These are phyloP conservation scores for Geodia barretti DNA, from an alignment of 37 sponge, comb jelly and placozoan species.

Conservation along the genomic window DNA sequence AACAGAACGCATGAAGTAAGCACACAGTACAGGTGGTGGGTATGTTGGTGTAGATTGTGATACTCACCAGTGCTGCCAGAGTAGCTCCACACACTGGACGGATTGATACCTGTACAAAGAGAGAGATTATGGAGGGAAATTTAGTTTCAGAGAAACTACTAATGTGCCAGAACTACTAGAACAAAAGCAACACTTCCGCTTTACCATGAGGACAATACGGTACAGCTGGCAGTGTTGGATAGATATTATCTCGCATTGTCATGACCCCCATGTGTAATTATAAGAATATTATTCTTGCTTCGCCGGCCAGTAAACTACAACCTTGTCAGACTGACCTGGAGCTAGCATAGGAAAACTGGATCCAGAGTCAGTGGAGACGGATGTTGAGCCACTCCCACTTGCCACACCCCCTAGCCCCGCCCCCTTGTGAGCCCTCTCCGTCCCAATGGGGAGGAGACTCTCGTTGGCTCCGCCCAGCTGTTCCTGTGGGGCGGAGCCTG, in stretches of 20 bases:
- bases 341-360: constrained; percentile 12
- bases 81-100: constrained; percentile 49
- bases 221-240: too few species aligned
- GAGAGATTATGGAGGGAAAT: neutral
- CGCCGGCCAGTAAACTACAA: too few species aligned
- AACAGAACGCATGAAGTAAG: too few species aligned
- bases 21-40: too few species aligned
- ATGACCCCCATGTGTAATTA: too few species aligned
- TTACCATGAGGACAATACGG: too few species aligned
- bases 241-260: too few species aligned
- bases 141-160: too few species aligned
- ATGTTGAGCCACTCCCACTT: too few species aligned
- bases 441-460: constrained; percentile 64
- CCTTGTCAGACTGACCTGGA: constrained; percentile 28
- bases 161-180: too few species aligned
- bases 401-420: neutral
- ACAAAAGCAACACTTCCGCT: too few species aligned
- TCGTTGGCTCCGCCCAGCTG: constrained; percentile 6
- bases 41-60: neutral
- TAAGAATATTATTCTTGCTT: too few species aligned
- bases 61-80: constrained; percentile 27
- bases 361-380: constrained; percentile 2
- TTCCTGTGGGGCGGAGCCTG: neutral
- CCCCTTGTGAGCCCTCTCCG: constrained; percentile 73
- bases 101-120: constrained; percentile 13